These are phyloP conservation scores for Benthosema pterotum DNA, from an alignment of 2,797 vertebrate genomes.

Conservation along the genomic window DNA sequence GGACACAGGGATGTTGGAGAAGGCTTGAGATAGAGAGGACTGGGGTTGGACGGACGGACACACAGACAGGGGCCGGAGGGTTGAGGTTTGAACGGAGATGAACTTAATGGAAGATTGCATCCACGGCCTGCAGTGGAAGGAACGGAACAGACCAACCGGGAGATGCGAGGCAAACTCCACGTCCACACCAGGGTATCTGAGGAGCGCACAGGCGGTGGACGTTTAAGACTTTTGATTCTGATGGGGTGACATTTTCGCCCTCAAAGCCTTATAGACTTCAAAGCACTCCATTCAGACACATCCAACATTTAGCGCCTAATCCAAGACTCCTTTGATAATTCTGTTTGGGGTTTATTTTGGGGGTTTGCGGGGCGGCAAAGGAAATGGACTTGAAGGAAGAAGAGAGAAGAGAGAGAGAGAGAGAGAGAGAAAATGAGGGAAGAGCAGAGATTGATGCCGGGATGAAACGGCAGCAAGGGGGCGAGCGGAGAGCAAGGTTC, in stretches of 20 bases:
- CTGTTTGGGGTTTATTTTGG: slow-evolving; percentile 71
- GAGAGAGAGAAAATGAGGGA: slow-evolving; percentile 18
- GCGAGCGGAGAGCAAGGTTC: slow-evolving; percentile 38
- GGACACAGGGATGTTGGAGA: slow-evolving; percentile 1
- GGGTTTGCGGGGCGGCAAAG: slow-evolving; percentile 55
- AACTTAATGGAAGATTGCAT: slow-evolving; percentile 18
- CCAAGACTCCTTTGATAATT: slow-evolving; percentile 68
- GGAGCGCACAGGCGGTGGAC: slow-evolving; percentile 11
- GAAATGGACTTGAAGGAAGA: slow-evolving; percentile 36
- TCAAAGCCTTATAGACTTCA: slow-evolving; percentile 69
- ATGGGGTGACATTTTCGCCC: slow-evolving; percentile 63
- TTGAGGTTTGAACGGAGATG: slow-evolving; percentile 3
- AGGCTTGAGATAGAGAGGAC: neutral
- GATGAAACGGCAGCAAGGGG: neutral
- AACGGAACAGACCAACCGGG: slow-evolving; percentile 20
- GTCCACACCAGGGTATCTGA: slow-evolving; percentile 4
- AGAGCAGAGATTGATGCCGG: slow-evolving; percentile 47
- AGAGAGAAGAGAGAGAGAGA: slow-evolving; percentile 6
- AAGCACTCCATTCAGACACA: slow-evolving; percentile 65
- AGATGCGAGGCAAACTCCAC: neutral
- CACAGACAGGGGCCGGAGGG: slow-evolving; percentile 12
- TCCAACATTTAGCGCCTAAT: slow-evolving; percentile 69
- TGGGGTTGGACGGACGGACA: too few relatives aligned
- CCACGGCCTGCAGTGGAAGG: slow-evolving; percentile 22
- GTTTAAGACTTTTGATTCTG: slow-evolving; percentile 57